Conservation (phyloP, 2,888 invertebrate genomes). For the Nymphalis c-album region DNA sequence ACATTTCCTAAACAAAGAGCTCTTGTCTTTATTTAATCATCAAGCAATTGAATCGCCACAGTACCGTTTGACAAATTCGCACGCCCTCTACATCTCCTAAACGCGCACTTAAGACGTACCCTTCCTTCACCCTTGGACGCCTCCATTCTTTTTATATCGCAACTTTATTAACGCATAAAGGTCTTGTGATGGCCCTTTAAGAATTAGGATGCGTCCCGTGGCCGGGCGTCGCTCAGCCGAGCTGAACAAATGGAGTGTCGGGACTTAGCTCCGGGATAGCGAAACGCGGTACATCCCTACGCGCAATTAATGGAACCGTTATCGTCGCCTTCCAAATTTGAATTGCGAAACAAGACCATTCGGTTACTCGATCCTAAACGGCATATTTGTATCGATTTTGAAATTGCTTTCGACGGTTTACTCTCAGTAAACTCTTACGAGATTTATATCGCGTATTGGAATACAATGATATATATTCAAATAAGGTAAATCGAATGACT, state of each 20-base stretch:
- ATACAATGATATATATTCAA: constrained; percentile 19
- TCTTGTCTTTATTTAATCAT: constrained; percentile 78
- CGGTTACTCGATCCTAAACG: constrained; percentile 22
- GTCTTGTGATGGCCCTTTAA: constrained; percentile 80
- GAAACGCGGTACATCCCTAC: constrained; percentile 60
- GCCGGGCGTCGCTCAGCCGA: constrained; percentile 62
- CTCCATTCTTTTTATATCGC: constrained; percentile 80
- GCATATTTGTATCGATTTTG: constrained; percentile 27
- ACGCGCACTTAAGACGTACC: constrained; percentile 79
- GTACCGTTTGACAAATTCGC: constrained; percentile 77
- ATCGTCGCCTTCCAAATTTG: constrained; percentile 65
- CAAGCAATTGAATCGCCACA: constrained; percentile 71
- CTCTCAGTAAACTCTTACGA: constrained; percentile 18
- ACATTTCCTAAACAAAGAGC: constrained; percentile 51
- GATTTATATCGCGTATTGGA: constrained; percentile 13
- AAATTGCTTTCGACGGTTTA: constrained; percentile 22
- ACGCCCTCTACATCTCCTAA: constrained; percentile 79
- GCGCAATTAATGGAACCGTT: constrained; percentile 68
- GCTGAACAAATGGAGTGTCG: constrained; percentile 77
- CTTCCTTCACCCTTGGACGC: constrained; percentile 80
- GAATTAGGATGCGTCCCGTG: constrained; percentile 79
- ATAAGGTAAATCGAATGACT: constrained; percentile 34
- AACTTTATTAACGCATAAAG: constrained; percentile 82
- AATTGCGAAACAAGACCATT: constrained; percentile 50
- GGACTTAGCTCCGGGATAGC: constrained; percentile 55